phyloP scores from a whole-genome alignment of 1,140 invertebrate genomes.

The Drosophila yakuba region DNA sequence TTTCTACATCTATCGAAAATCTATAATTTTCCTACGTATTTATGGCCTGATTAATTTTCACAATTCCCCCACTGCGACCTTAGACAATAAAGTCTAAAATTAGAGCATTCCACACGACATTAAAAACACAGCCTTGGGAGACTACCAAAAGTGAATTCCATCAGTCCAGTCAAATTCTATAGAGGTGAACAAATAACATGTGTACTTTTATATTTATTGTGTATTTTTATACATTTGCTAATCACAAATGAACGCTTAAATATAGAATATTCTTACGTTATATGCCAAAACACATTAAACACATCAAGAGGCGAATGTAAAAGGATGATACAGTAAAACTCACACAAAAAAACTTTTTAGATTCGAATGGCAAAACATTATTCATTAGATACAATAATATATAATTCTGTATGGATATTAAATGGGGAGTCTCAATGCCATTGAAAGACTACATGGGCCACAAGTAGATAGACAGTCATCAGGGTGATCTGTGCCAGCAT shows the following conservation, averaged over 20 bases:
- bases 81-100: conserved; percentile 28
- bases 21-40: neutral
- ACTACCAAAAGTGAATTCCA: conserved; percentile 9
- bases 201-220: conserved; percentile 8
- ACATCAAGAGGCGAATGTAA: conserved; percentile 37
- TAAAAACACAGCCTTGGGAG: conserved; percentile 8
- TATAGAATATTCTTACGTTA: conserved; percentile 11
- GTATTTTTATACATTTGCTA: conserved; percentile 22
- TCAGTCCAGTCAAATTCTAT: conserved; percentile 15
- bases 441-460: conserved; percentile 88
- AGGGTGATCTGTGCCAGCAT: conserved; percentile 89
- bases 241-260: conserved; percentile 18
- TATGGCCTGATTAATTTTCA: neutral
- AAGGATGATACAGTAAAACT: conserved; percentile 15
- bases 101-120: conserved; percentile 11
- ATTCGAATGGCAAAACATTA: conserved; percentile 11
- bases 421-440: conserved; percentile 86
- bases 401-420: neutral
- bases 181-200: neutral
- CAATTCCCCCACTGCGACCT: conserved; percentile 1
- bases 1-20: neutral
- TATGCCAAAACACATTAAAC: conserved; percentile 9
- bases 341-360: conserved; percentile 4
- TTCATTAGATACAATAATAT: conserved; percentile 6
- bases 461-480: conserved; percentile 88